Evolutionary conservation across 2,888 invertebrate genomes (phyloP), one percentile per base, ranked within the genome.

Genomic region (Lasiommata megera): DNA sequence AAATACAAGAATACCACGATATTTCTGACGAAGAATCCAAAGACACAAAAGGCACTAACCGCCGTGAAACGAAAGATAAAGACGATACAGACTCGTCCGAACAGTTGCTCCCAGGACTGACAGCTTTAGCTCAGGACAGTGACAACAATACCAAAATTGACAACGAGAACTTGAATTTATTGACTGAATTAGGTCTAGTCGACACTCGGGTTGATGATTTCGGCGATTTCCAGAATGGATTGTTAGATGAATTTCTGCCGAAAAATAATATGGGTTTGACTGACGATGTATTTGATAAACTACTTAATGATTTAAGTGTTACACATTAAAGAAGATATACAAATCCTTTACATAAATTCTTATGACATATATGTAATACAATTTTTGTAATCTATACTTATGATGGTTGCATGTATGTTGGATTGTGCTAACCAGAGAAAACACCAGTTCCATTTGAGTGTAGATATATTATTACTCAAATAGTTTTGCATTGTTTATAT

Each of bases 161-260:
- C 44, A 59, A 58, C 63, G 63, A 70, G 54, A 86, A 88, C 64
- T 63, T 91, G 58, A 80, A 82, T 40, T 79, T 93, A 17, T 71
- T 93, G 53, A 91, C 92, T 37, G 93, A 93, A 68, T 73, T 93
- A 8, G 93, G 93, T 0, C 67, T 93, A 28, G 91, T 88, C 0
- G 93, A 93, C 58, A 85, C 92, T n/a, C 63, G 69, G 7, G 53
- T 56, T 1, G 74, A 80, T 18, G 89, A 90, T 51, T 90, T 90
- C 63, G 89, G 89, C 0, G 88, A 88, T 6, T 90, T 88, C 44
- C 90, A 90, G 61, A 87, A 88, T 62, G 89, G 88, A 1, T 58
- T 79, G n/a, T 67, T 80, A 47, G 79, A 80, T 46, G 79, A 81
- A 0, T 82, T 84, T 62, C 17, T 74, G 58, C 72, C 77, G 1